These are phyloP conservation scores for Podocnemis expansa DNA, from an alignment of 2,113 vertebrate species.

Conservation along the genomic window DNA sequence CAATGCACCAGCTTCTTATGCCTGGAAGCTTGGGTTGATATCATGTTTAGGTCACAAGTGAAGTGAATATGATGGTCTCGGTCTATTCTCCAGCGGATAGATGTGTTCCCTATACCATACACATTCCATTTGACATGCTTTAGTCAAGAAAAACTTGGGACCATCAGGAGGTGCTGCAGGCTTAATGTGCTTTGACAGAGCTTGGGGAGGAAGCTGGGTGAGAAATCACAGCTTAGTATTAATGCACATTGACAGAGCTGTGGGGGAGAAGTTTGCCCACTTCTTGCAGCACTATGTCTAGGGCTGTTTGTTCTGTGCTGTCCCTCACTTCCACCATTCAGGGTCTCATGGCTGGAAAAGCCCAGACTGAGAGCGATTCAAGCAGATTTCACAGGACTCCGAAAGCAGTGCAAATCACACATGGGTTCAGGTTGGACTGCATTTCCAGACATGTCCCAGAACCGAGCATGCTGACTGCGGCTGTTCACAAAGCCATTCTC, in stretches of 20 bases:
- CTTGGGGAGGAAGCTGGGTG: background rate
- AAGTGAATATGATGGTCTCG: accelerated
- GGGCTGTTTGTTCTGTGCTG: background rate
- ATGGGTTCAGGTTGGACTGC: background rate
- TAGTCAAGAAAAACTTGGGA: background rate
- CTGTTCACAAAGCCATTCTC: background rate
- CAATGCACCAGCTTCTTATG: constrained; percentile 16
- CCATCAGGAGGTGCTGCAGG: background rate
- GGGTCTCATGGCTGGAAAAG: background rate
- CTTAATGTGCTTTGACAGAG: background rate
- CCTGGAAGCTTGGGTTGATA: background rate
- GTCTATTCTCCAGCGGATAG: background rate
- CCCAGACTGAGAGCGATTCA: background rate
- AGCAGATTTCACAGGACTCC: background rate
- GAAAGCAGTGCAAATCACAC: background rate
- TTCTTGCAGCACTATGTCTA: background rate
- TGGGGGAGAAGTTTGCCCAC: accelerated
- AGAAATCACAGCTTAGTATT: background rate
- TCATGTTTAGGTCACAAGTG: background rate
- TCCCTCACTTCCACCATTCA: background rate
- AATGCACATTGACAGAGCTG: accelerated
- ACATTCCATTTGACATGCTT: background rate
- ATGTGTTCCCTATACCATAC: accelerated
- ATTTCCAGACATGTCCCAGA: background rate
- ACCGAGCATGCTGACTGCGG: background rate